A percentile compares a stretch with the other conserved stretches of the same genome.
Evolutionary conservation across 2,888 invertebrate genomes (phyloP).

Genomic region (Leptinotarsa tumamoca): DNA sequence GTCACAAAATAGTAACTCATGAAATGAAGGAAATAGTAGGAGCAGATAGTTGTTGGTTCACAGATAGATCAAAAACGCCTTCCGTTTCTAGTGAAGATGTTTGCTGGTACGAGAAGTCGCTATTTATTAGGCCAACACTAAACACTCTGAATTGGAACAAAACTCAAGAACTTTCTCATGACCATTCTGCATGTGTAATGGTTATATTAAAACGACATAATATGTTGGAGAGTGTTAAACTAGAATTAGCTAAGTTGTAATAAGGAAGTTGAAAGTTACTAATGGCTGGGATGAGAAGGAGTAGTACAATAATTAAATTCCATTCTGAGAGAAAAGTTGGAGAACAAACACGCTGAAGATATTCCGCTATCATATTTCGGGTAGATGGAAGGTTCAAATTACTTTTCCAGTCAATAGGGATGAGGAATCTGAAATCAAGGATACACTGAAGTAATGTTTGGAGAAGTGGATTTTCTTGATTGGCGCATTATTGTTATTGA

Average conservation of each 20-base stretch:
- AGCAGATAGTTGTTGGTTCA: too few species aligned
- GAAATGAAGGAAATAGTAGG: too few species aligned
- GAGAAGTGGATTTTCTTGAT: too few species aligned
- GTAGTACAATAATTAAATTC: constrained; percentile 11
- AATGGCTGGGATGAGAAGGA: constrained; percentile 11
- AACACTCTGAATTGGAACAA: too few species aligned
- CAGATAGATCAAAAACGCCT: too few species aligned
- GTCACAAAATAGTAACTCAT: too few species aligned
- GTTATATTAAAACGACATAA: constrained; percentile 9
- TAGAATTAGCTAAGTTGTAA: constrained; percentile 15
- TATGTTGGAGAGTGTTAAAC: constrained; percentile 14
- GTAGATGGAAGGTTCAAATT: background rate
- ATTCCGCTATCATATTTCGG: background rate
- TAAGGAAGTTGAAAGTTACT: constrained; percentile 13
- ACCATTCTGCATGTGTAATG: constrained; percentile 4
- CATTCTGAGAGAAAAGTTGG: constrained; percentile 11
- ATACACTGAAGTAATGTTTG: background rate
- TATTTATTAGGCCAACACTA: too few species aligned
- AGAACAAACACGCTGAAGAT: background rate
- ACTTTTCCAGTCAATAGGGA: background rate
- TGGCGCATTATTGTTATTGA: too few species aligned
- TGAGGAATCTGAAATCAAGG: background rate
- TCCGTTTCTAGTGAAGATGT: too few species aligned
- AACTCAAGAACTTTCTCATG: background rate
- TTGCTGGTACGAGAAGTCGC: too few species aligned